A percentile compares a stretch with the other conserved stretches of the same genome.
phyloP scores from a whole-genome alignment of 2,888 invertebrate species.

The Parnassius smintheus region DNA sequence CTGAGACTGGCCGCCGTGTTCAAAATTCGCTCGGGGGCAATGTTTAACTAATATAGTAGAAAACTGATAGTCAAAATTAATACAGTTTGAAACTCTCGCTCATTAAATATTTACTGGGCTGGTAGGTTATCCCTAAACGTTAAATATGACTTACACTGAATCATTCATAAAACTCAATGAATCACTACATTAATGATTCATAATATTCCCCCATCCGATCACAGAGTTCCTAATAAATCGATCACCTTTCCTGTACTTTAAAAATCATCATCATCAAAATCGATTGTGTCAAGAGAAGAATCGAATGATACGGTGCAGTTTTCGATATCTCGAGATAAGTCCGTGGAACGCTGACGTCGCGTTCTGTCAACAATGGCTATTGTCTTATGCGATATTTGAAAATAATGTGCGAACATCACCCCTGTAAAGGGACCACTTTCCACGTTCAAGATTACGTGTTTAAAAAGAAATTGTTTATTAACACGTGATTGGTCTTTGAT shows the following conservation, averaged over 20 bases:
- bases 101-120: no score
- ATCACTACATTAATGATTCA: slow-evolving; percentile 29
- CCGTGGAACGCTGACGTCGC: slow-evolving; percentile 55
- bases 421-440: slow-evolving; percentile 19
- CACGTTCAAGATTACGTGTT: slow-evolving; percentile 8
- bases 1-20: no score
- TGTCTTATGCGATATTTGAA: slow-evolving; percentile 64
- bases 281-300: slow-evolving; percentile 57
- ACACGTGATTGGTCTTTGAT: not conserved
- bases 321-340: slow-evolving; percentile 46
- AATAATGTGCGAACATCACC: slow-evolving; percentile 48
- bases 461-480: not conserved
- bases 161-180: slow-evolving; percentile 19
- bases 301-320: slow-evolving; percentile 49
- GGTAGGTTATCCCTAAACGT: slow-evolving; percentile 12
- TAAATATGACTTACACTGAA: slow-evolving; percentile 2
- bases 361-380: slow-evolving; percentile 69
- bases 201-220: slow-evolving; percentile 22
- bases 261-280: slow-evolving; percentile 43
- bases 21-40: no score
- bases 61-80: no score
- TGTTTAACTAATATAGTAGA: no score
- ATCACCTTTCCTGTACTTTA: slow-evolving; percentile 30
- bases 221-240: slow-evolving; percentile 17
- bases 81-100: no score